A percentile compares a stretch with the other conserved stretches of the same genome.
Evolutionary conservation across 2,888 invertebrate species (phyloP).

Genomic region (Pandemis corylana): DNA sequence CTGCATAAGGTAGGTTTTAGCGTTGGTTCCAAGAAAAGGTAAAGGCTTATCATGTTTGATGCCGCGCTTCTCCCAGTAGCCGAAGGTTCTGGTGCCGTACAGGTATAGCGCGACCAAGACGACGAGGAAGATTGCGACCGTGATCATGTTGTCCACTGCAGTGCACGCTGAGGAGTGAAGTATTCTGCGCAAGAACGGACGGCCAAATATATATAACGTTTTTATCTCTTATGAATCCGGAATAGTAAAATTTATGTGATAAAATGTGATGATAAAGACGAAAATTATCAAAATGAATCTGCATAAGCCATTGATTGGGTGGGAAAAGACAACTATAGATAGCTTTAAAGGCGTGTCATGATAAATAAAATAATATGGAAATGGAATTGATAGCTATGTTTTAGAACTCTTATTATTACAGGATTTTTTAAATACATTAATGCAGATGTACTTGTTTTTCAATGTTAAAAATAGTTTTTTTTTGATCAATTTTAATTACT

Average conservation of each 20-base stretch:
- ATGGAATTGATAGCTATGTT: no score
- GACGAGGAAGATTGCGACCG: slow-evolving; percentile 22
- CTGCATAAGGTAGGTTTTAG: slow-evolving; percentile 52
- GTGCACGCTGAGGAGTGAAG: neutral
- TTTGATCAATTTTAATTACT: no score
- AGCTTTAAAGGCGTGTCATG: neutral
- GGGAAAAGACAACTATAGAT: neutral
- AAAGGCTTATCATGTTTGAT: slow-evolving; percentile 63
- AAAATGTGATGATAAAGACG: neutral
- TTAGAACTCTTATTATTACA: no score
- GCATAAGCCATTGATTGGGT: neutral
- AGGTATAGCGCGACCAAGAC: slow-evolving; percentile 25
- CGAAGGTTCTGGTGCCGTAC: slow-evolving; percentile 37
- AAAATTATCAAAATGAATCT: neutral
- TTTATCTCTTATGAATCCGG: neutral
- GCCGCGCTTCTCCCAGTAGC: slow-evolving; percentile 50
- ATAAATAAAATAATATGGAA: neutral
- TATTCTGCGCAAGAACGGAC: neutral
- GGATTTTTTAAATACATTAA: neutral
- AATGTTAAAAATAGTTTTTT: no score
- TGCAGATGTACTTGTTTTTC: no score
- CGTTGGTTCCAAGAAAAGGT: slow-evolving; percentile 62
- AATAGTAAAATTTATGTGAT: neutral
- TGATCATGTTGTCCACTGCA: slow-evolving; percentile 16
- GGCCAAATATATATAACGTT: slow-evolving; percentile 4